Evolutionary conservation across 2,888 invertebrate genomes (phyloP).

Genomic region (Colletes collaris): DNA sequence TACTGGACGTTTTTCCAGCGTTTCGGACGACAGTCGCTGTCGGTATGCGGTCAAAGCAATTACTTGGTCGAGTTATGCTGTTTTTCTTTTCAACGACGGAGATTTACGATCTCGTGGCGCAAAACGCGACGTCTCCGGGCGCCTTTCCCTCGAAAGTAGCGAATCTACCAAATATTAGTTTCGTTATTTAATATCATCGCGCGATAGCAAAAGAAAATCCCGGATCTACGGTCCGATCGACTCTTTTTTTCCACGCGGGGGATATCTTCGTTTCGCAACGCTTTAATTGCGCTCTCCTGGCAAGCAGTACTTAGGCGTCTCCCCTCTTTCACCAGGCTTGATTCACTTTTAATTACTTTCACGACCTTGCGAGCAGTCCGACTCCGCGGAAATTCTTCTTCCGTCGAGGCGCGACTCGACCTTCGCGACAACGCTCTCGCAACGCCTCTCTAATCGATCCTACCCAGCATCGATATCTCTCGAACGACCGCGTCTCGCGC

Average conservation of each 20-base stretch:
- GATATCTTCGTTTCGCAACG: conserved; percentile 31
- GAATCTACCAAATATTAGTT: too few species aligned
- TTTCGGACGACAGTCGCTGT: conserved; percentile 11
- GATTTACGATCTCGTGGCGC: conserved; percentile 33
- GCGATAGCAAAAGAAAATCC: too few species aligned
- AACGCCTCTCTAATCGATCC: conserved; percentile 60
- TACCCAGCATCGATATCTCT: not conserved
- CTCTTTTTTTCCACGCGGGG: not conserved
- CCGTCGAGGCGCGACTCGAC: conserved; percentile 41
- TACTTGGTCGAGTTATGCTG: conserved; percentile 6
- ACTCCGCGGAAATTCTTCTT: conserved; percentile 50
- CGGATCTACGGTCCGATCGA: too few species aligned
- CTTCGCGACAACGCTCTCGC: conserved; percentile 40
- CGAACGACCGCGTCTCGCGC: not conserved
- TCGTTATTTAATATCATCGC: too few species aligned
- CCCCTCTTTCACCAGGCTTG: conserved; percentile 22
- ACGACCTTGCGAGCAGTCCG: conserved; percentile 48
- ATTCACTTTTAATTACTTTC: conserved; percentile 58
- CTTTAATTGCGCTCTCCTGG: conserved; percentile 25
- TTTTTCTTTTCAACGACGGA: not conserved
- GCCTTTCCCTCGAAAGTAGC: too few species aligned
- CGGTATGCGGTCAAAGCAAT: conserved; percentile 41
- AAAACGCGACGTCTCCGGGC: not conserved
- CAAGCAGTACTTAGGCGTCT: not conserved
- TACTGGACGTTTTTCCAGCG: conserved; percentile 28